phyloP scores from a whole-genome alignment of 2,888 invertebrate species.

The Lapara coniferarum region DNA sequence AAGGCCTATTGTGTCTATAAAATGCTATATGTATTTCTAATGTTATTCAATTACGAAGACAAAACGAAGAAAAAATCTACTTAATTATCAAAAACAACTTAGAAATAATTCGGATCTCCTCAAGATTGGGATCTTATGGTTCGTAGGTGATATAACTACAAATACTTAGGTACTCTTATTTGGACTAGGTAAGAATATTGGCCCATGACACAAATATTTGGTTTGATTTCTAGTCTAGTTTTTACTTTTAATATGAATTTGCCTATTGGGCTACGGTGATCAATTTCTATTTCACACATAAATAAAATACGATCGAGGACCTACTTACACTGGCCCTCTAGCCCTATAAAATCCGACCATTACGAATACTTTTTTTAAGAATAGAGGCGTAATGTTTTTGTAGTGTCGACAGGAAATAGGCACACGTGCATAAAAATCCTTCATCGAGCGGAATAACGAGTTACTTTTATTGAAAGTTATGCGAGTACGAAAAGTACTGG shows the following conservation, averaged over 20 bases:
- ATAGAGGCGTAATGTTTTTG: constrained; percentile 46
- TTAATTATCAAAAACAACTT: too few relatives aligned
- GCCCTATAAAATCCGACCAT: constrained; percentile 40
- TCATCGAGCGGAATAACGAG: constrained; percentile 25
- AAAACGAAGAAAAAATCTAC: too few relatives aligned
- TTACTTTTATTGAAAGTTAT: constrained; percentile 28
- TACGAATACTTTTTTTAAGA: constrained; percentile 45
- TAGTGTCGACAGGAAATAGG: constrained; percentile 42
- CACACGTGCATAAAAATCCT: constrained; percentile 30
- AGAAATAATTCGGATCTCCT: too few relatives aligned
- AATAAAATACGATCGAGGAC: constrained; percentile 25
- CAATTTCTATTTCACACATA: not conserved
- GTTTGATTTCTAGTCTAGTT: not conserved
- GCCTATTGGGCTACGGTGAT: too few relatives aligned
- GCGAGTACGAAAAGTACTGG: constrained; percentile 13
- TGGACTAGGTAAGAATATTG: not conserved
- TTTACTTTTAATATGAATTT: too few relatives aligned
- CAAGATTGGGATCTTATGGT: too few relatives aligned
- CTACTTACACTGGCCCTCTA: constrained; percentile 35
- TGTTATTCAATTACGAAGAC: not conserved
- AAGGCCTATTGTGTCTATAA: constrained; percentile 20
- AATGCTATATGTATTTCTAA: not conserved
- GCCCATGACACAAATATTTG: not conserved
- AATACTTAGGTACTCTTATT: too few relatives aligned
- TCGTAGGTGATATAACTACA: too few relatives aligned